Evolutionary conservation across 2,113 vertebrate genomes (phyloP).

Genomic region (Alaudala cheleensis): DNA sequence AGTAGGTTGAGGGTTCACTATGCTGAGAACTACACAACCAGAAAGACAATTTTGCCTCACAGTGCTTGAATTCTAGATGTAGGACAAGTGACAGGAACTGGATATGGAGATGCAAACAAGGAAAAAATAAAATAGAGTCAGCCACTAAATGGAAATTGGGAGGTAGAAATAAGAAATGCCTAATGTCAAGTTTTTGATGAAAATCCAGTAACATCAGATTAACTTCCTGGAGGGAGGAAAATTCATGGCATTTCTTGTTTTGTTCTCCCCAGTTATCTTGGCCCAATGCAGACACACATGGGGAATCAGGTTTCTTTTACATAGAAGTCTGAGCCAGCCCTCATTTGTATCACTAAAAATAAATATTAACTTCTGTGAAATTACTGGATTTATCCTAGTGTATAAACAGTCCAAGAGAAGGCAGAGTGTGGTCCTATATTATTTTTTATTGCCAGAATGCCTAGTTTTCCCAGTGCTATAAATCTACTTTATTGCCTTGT

Average conservation of each 20-base stretch:
- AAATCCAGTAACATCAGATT: neutral
- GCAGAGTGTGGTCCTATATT: neutral
- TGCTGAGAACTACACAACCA: neutral
- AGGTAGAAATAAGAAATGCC: neutral
- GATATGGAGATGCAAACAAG: neutral
- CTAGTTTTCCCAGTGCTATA: neutral
- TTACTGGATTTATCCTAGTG: slow-evolving; percentile 1
- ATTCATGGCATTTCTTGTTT: neutral
- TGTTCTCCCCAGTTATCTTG: neutral
- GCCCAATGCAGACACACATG: neutral
- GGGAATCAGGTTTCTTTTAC: neutral
- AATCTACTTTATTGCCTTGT: slow-evolving; percentile 16
- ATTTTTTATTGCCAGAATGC: slow-evolving; percentile 26
- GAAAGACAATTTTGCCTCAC: neutral
- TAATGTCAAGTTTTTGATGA: neutral
- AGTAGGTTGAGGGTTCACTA: neutral
- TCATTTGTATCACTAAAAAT: neutral
- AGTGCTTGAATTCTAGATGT: neutral
- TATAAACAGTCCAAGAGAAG: slow-evolving; percentile 14
- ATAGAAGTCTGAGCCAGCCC: neutral
- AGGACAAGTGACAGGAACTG: neutral
- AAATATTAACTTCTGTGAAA: slow-evolving; percentile 42
- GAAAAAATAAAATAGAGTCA: neutral
- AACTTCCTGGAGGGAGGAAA: neutral
- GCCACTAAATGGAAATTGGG: neutral